Conservation (phyloP, 2,113 vertebrate genomes). For the Pelecanus crispus region DNA sequence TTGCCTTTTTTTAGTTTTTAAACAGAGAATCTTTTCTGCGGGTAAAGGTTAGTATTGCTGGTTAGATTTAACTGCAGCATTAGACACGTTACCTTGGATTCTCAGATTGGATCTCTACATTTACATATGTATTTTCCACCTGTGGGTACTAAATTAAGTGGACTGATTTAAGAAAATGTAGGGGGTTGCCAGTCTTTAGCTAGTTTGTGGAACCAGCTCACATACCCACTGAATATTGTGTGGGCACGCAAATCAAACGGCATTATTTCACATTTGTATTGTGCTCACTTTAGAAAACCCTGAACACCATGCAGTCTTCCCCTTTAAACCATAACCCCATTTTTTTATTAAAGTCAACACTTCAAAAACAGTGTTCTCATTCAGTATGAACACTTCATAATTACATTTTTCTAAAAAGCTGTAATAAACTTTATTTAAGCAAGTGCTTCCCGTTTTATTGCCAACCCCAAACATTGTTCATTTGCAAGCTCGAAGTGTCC, state of each 20-base stretch:
- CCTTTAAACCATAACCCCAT: conserved; percentile 45
- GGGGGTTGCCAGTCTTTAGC: not conserved
- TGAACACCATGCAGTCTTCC: not conserved
- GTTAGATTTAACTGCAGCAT: not conserved
- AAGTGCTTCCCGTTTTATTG: conserved; percentile 73
- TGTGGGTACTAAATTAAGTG: not conserved
- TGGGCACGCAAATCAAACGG: not conserved
- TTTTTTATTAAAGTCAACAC: conserved; percentile 56
- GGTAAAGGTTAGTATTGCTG: not conserved
- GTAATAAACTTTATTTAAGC: conserved; percentile 76
- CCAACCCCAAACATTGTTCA: conserved; percentile 68
- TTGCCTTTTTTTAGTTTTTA: not conserved
- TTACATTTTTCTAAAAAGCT: conserved; percentile 72
- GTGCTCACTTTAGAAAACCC: not conserved
- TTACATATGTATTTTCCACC: not conserved
- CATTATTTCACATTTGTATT: not conserved
- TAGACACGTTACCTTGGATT: not conserved
- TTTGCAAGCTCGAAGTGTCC: conserved; percentile 76
- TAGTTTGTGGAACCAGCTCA: not conserved
- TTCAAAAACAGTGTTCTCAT: conserved; percentile 62
- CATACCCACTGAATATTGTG: not conserved
- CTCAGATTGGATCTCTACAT: not conserved
- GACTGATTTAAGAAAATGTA: not conserved
- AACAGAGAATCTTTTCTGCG: not conserved
- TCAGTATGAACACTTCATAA: conserved; percentile 70